Evolutionary conservation across 2,888 invertebrate genomes (phyloP), one percentile per base, ranked within the genome.

Genomic region (Acleris emargana): DNA sequence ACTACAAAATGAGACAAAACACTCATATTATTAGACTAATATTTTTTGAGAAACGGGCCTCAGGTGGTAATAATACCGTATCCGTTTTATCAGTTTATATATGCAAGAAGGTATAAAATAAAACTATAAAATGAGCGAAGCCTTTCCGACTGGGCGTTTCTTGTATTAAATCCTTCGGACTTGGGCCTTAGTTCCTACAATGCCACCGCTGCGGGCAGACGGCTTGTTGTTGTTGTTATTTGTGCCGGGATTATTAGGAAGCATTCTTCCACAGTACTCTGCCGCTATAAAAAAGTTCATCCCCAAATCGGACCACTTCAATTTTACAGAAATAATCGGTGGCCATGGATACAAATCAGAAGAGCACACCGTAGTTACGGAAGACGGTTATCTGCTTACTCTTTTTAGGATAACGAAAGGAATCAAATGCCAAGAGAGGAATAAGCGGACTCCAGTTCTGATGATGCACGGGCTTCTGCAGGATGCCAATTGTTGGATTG

Each of bases 381-480:
- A 86, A 38, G 89, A 89, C 69, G 88, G 87, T 47, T 89, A 88
- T 53, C 61, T 87, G 9, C 67, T 89, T 9, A 83, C 79, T 0
- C 68, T 86, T 51, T 87, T 87, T 64, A 76, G 83, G 47, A 78
- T 89, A 32, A 71, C 63, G 1, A 75, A 76, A 42, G 78, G 77
- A 0, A 78, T 54, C 32, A 76, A 79, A 13, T 86, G 86, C 62
- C 25, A 69, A 0, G 67, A 72, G 7, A 66, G 58, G 11, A 67
- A 69, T 25, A 75, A 67, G 32, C 66, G 69, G 11, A 78, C 81
- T 0, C 89, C 89, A 0, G 84, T 88, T 6, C 55, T 90, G 4
- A 75, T 89, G 18, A 83, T 87, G 84, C 89, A 88, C 66, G 89
- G 89, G 1, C 71, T 89, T 0, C 78, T 89, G 0, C 80, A 80